Conservation (phyloP, 30 jellyfish, hydroid and myxozoan species). For the Hydractinia echinata region DNA sequence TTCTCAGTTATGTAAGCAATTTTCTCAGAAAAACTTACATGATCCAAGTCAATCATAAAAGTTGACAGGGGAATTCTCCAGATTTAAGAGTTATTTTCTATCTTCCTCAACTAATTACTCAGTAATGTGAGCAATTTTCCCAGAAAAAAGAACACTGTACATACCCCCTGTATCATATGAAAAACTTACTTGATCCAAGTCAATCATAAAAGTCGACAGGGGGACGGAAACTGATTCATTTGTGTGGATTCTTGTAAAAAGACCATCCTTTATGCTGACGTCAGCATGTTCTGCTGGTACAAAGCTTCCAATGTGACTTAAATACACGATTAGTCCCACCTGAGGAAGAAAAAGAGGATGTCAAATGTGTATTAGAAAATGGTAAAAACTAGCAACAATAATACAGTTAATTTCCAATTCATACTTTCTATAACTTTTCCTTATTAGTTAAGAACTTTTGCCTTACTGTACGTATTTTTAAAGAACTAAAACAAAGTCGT, state of each 20-base stretch:
- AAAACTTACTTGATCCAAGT: conserved; percentile 75
- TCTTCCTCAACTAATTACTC: too few relatives aligned
- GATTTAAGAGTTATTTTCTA: too few relatives aligned
- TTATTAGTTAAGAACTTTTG: too few relatives aligned
- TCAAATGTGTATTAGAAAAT: not conserved
- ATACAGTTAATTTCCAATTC: not conserved
- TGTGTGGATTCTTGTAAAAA: conserved; percentile 77
- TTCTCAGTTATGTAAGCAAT: too few relatives aligned
- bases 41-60: conserved; percentile 89
- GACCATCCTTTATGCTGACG: conserved; percentile 72
- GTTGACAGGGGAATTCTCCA: too few relatives aligned
- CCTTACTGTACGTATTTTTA: too few relatives aligned
- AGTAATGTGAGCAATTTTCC: too few relatives aligned
- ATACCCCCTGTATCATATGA: too few relatives aligned
- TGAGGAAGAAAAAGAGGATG: conserved; percentile 13
- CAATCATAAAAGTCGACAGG: conserved; percentile 88
- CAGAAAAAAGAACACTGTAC: too few relatives aligned
- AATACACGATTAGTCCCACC: conserved; percentile 86
- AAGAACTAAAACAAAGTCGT: too few relatives aligned
- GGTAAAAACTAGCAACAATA: not conserved
- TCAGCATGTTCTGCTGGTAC: conserved; percentile 92
- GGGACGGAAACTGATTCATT: conserved; percentile 83
- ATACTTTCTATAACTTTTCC: not conserved
- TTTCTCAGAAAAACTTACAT: too few relatives aligned
- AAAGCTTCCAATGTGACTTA: conserved; percentile 92